Evolutionary conservation across 2,797 vertebrate species (phyloP), one percentile per base, ranked within the genome.

Genomic region (Mus minutoides): DNA sequence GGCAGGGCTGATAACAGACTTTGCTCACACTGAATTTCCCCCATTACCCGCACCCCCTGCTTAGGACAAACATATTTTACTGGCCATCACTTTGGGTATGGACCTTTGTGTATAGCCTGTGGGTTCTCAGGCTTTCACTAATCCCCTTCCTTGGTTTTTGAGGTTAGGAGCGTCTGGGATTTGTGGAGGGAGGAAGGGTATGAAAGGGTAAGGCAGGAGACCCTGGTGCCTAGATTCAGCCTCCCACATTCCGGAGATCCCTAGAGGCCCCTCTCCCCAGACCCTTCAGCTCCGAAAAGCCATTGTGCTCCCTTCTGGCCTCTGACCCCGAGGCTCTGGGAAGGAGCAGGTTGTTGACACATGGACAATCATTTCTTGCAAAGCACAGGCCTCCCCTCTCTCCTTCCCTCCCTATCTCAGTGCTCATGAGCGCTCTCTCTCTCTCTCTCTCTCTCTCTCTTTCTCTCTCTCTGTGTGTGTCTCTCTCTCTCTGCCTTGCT

Each of bases 311-410:
- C 1, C 19, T 94, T 62, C 96, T 97, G 97, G 85, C 97, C 97
- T 98, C 95, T 98, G 97, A 97, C 97, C 97, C 94, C 1, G 5
- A 90, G 96, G 92, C 97, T 97, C 97, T 97, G 97, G 96, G 97
- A 97, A 97, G 96, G 96, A 97, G 96, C 96, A 94, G 97, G 97
- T 97, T 98, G 97, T 97, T 98, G 97, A 97, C 97, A 97, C 96
- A 97, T 79, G 94, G 96, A 97, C 97, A 97, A 97, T 98, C 97
- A 95, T 96, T 95, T 96, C 97, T 97, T 94, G 91, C 96, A 96
- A 97, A 96, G 80, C 93, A 1, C 87, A 94, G 89, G 94, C 94
- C 90, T 98, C 92, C 93, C 93, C 95, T 85, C 62, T 49, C 34
- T 97, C 92, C 82, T 92, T 96, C 91, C 82, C 95, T 94, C 46